phyloP scores from a whole-genome alignment of 2,888 invertebrate species.

The Diarsia rubi region DNA sequence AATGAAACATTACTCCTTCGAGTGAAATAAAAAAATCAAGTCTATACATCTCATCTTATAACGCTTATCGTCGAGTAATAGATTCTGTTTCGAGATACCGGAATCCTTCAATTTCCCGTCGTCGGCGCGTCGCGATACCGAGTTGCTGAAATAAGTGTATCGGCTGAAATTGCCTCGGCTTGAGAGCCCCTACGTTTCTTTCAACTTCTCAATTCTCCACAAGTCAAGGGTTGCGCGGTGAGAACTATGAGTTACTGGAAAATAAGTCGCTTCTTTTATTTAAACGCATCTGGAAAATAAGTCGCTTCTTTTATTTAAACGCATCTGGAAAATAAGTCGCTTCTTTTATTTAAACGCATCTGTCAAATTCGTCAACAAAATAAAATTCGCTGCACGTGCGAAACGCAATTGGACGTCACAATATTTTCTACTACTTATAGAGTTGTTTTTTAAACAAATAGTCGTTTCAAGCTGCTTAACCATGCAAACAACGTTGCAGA shows the following conservation, averaged over 20 bases:
- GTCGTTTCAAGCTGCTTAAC: conserved; percentile 42
- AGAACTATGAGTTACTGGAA: conserved; percentile 79
- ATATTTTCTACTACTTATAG: conserved; percentile 34
- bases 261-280: conserved; percentile 64
- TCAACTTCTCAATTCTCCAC: conserved; percentile 81
- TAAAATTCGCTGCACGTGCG: conserved; percentile 47
- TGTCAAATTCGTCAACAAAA: conserved; percentile 31
- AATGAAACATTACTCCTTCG: conserved; percentile 72
- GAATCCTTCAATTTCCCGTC: conserved; percentile 70
- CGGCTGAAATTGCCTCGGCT: conserved; percentile 52
- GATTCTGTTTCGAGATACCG: conserved; percentile 62
- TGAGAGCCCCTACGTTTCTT: conserved; percentile 66
- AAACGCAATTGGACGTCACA: conserved; percentile 40
- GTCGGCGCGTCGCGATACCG: conserved; percentile 51
- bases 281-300: conserved; percentile 62
- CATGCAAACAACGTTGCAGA: conserved; percentile 62
- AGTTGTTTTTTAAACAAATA: conserved; percentile 41
- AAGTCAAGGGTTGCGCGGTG: conserved; percentile 68
- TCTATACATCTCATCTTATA: conserved; percentile 45
- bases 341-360: conserved; percentile 57
- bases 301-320: conserved; percentile 61
- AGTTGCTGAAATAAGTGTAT: conserved; percentile 53
- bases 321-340: conserved; percentile 63
- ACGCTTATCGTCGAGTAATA: conserved; percentile 66
- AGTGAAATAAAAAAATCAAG: conserved; percentile 68